A percentile compares a stretch with the other conserved stretches of the same genome.
phyloP scores from a whole-genome alignment of 2,113 vertebrate species.

The Garra rufa region DNA sequence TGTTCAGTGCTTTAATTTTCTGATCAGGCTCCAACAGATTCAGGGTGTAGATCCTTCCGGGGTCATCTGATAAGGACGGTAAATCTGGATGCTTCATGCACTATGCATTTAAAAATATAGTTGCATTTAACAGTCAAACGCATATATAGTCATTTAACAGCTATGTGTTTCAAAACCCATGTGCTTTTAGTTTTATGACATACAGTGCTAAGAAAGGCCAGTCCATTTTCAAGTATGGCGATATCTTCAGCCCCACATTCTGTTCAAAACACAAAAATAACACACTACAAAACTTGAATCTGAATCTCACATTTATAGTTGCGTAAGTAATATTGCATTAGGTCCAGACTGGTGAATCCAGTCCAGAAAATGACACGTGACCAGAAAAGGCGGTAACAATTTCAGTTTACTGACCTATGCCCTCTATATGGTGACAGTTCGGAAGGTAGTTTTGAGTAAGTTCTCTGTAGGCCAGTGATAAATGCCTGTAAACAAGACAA shows the following conservation, averaged over 20 bases:
- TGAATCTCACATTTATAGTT: neutral
- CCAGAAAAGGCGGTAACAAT: too few species aligned
- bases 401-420: constrained; percentile 69
- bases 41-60: constrained; percentile 83
- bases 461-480: constrained; percentile 59
- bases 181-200: constrained; percentile 24
- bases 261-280: constrained; percentile 15
- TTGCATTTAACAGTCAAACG: too few species aligned
- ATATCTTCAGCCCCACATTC: constrained; percentile 65
- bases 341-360: neutral
- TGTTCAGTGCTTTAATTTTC: constrained; percentile 77
- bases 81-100: constrained; percentile 73
- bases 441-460: constrained; percentile 71
- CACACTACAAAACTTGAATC: too few species aligned
- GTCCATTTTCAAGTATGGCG: constrained; percentile 60
- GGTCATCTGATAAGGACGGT: constrained; percentile 68
- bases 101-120: too few species aligned
- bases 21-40: constrained; percentile 78
- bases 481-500: constrained; percentile 62
- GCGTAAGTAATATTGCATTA: neutral
- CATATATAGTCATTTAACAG: too few species aligned
- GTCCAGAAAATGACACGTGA: neutral
- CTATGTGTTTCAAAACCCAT: too few species aligned
- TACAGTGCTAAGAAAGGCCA: constrained; percentile 65
- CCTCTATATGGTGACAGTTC: constrained; percentile 71